Base-by-base conservation (phyloP, 1,140 invertebrate species). In the Gryllus bimaculatus region DNA sequence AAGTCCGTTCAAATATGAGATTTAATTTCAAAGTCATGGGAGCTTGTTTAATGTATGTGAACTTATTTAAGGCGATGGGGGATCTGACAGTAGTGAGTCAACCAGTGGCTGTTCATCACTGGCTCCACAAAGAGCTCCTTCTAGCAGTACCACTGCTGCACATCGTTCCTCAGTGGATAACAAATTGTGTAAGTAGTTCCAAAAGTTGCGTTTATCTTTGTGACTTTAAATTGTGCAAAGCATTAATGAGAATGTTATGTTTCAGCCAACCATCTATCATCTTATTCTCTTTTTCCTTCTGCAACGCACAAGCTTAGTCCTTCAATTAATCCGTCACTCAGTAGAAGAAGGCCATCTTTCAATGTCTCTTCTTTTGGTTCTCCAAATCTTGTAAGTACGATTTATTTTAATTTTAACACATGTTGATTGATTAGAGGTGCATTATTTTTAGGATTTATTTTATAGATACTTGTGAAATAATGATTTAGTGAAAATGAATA, bases 81-180 rank as follows among this genome's bases (percentile, higher is more conserved):
- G 86, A 83, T 88, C 87, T 8, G 87, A 88, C 80, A 87, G 85
- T 0, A 87, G 87, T 79, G 87, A 88, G 80, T 88, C 87, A 47
- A 88, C 88, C 7, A 88, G 88, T 82, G 87, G 87, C 18, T 88
- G 87, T 79, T 88, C 87, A 79, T 88, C 88, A 8, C 82, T 88
- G 21, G 86, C 88, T 81, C 87, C 87, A 12, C 87, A 88, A 81
- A 85, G 83, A 18, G 86, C 84, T 49, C 74, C 26, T 15, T 75
- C 74, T 12, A 26, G 47, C 20, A 20, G 74, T 75, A 13, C 20
- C 10, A 47, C 13, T 13, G n/a, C 47, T 12, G 20, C 74, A 75
- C 20, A 13, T 13, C 10, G 20, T 13, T 13, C 74, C n/a, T 13
- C 74, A 13, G 20, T 21, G 74, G 47, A 10, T 75, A 10, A 66